Evolutionary conservation across 2,888 invertebrate species (phyloP), one percentile per base, ranked within the genome.

Genomic region (Xestoiulus laeticollis): DNA sequence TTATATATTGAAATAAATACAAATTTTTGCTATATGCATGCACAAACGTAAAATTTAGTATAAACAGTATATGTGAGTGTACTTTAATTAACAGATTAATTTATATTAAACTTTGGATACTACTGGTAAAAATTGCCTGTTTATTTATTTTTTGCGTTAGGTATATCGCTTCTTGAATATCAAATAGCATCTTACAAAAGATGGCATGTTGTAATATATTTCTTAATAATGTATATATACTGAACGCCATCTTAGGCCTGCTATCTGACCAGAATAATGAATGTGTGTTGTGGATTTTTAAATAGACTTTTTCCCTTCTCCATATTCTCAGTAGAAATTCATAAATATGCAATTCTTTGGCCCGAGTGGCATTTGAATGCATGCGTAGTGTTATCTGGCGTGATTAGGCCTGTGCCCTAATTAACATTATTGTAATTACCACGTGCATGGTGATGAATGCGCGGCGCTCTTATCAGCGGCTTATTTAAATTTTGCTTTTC

Each of bases 401-500:
- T 19, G 19, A 48, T 48, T 48, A 48, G 48, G 59, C 59, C n/a
- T 59, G n/a, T 59, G 59, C n/a, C 59, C 59, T 59, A 59, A 59
- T 59, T 59, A 59, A n/a, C 59, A 59, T 59, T 59, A 59, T 59
- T 19, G 59, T 59, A 59, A 59, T 59, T 59, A 59, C n/a, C 59
- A 59, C 59, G 59, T n/a, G 59, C 59, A n/a, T 59, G 59, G 59
- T n/a, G 59, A 59, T 59, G 59, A 59, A 59, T 59, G 19, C 59
- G 59, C 59, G 59, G n/a, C 19, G 59, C 59, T 59, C 59, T 59
- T 59, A 59, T 59, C 59, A 59, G 59, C 59, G 59, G 59, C 59
- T 59, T 59, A 59, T 59, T 59, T 59, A 59, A 59, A 59, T 59
- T 59, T 59, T 59, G 59, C 59, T n/a, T 59, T 22, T 59, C 59